phyloP scores from a whole-genome alignment of 2,113 vertebrate species.

The Malurus melanocephalus region DNA sequence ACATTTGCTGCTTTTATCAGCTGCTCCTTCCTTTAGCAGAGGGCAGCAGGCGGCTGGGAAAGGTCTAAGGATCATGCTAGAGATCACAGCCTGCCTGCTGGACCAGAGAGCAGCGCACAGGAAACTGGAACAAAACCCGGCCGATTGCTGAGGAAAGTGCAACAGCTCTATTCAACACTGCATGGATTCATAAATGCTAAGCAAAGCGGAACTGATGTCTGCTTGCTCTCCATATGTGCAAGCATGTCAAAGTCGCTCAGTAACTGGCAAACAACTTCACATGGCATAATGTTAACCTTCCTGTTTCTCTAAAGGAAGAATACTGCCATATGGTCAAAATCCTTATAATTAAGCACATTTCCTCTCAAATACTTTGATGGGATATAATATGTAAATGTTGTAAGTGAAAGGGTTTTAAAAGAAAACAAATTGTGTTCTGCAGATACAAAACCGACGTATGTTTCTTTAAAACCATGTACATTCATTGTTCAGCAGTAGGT shows the following conservation, averaged over 20 bases:
- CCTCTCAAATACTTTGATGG: background rate
- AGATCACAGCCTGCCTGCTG: background rate
- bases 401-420: background rate
- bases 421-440: background rate
- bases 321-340: background rate
- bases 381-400: background rate
- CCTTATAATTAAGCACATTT: background rate
- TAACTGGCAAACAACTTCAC: background rate
- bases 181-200: background rate
- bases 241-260: background rate
- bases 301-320: slow-evolving; percentile 2
- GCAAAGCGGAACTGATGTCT: background rate
- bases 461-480: background rate
- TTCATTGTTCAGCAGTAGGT: background rate
- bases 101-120: background rate
- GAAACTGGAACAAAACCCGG: background rate
- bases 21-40: background rate
- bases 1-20: background rate
- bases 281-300: background rate
- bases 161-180: background rate
- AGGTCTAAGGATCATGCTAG: background rate
- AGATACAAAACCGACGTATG: background rate
- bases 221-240: background rate
- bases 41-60: background rate
- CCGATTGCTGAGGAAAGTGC: background rate